Conservation (phyloP, 2,797 vertebrate genomes). For the Xyrichtys novacula region DNA sequence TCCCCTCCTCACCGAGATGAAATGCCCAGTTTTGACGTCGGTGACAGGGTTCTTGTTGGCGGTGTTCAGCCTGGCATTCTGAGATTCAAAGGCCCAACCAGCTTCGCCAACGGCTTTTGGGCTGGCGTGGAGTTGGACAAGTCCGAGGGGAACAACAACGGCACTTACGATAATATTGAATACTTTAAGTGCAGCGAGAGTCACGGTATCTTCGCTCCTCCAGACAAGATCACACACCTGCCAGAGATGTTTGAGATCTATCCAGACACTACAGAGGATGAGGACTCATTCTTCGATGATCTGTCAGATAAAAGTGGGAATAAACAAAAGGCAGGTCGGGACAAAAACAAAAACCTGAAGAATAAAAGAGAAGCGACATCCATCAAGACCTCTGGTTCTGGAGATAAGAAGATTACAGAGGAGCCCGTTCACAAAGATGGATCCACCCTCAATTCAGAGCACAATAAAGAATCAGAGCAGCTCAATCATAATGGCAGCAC, state of each 20-base stretch:
- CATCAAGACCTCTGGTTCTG: constrained; percentile 21
- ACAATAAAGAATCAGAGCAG: constrained; percentile 54
- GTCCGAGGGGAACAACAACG: constrained; percentile 95
- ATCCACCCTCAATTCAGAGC: constrained; percentile 55
- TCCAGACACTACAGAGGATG: constrained; percentile 85
- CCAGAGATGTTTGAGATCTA: constrained; percentile 80
- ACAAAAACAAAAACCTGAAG: constrained; percentile 48
- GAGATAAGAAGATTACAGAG: constrained; percentile 48
- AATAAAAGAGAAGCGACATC: constrained; percentile 50
- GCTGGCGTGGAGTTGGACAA: constrained; percentile 96
- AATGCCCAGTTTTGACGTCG: constrained; percentile 88
- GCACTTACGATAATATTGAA: constrained; percentile 89
- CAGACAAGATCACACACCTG: constrained; percentile 91
- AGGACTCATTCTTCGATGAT: constrained; percentile 86
- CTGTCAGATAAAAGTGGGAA: constrained; percentile 59
- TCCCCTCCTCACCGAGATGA: constrained; percentile 75
- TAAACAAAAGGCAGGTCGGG: constrained; percentile 52
- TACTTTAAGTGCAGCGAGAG: constrained; percentile 92
- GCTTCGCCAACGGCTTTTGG: constrained; percentile 95
- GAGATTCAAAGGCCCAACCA: constrained; percentile 92
- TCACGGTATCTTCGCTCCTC: constrained; percentile 96
- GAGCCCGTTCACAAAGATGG: constrained; percentile 36
- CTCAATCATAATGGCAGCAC: constrained; percentile 62
- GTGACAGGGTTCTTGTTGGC: constrained; percentile 93
- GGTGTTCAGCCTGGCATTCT: constrained; percentile 93